These are phyloP conservation scores for Tipula unca DNA, from an alignment of 2,888 invertebrate species.

Conservation along the genomic window DNA sequence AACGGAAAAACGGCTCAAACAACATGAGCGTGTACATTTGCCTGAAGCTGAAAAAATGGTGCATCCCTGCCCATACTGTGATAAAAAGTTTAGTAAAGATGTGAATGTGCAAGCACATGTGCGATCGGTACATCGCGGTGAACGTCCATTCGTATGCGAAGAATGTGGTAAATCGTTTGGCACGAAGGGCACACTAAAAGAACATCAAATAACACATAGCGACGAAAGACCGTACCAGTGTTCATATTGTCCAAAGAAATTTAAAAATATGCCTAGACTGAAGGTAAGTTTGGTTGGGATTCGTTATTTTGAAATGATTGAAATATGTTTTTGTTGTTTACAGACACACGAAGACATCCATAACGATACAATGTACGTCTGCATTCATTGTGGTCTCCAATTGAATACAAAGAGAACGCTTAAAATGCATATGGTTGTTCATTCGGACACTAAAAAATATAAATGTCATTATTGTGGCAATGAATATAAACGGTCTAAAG, in stretches of 20 bases:
- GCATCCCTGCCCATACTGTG: conserved; percentile 33
- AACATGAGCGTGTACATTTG: conserved; percentile 29
- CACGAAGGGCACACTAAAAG: conserved; percentile 43
- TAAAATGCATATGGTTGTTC: conserved; percentile 42
- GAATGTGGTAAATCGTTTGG: conserved; percentile 43
- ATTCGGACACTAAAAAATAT: conserved; percentile 36
- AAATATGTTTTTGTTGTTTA: background rate
- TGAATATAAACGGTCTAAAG: conserved; percentile 40
- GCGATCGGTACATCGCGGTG: conserved; percentile 34
- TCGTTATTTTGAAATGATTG: background rate
- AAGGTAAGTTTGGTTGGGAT: conserved; percentile 27
- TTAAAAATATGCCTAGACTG: conserved; percentile 36
- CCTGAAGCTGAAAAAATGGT: conserved; percentile 30
- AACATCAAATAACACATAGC: conserved; percentile 44
- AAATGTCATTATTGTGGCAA: conserved; percentile 39
- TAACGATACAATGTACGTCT: conserved; percentile 39
- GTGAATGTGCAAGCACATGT: conserved; percentile 26
- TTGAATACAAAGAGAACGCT: conserved; percentile 44
- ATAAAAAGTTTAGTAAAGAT: conserved; percentile 30
- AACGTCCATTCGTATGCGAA: conserved; percentile 43
- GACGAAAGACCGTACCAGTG: conserved; percentile 43
- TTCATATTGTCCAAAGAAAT: conserved; percentile 36
- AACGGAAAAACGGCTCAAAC: conserved; percentile 26
- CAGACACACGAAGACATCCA: conserved; percentile 43
- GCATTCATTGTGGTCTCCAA: conserved; percentile 39